Base-by-base conservation (phyloP, 2,888 invertebrate genomes). In the Chouioia cunea region DNA sequence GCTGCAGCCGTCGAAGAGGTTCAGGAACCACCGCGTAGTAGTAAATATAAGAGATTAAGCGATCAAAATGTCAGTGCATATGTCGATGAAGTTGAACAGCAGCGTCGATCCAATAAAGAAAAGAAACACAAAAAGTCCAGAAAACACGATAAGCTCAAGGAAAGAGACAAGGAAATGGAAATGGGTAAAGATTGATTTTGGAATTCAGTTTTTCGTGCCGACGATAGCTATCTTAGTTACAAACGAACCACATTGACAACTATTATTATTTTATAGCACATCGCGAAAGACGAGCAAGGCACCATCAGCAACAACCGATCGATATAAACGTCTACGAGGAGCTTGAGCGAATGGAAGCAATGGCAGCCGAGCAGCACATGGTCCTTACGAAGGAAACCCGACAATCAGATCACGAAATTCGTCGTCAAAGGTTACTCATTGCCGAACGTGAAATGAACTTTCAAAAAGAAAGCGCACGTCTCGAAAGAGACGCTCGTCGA, bases 401-500 rank as follows among this genome's bases (percentile, higher is more conserved):
- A 36, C 36, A 36, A 36, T 8, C 82, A 0, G 86, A 86, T 62
- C 83, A 86, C 18, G 82, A 85, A 52, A 79, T 86, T 54, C 79
- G 86, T n/a, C 46, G 16, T 75, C 74, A n/a, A 53, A 82, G 83
- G 52, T 77, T 84, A 15, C 67, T 84, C 59, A 83, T 83, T 72
- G 84, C 84, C 0, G 84, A 84, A 27, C 78, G 93, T 44, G 92
- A 94, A 86, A 93, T 92, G 89, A 92, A 91, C 3, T 89, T 93
- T 77, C 89, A 93, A 12, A 50, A 18, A 12, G 50, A 50, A 50
- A 50, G 50, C 50, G 20, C 20, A 15, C 50, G 20, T 4, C 16
- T 50, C 6, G 50, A 50, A 50, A 20, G 20, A 6, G 50, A 50
- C 16, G 50, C 16, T 10, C 50, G 16, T 50, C 20, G 18, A 18